Base-by-base conservation (phyloP, 1,140 invertebrate genomes). In the Manduca sexta region DNA sequence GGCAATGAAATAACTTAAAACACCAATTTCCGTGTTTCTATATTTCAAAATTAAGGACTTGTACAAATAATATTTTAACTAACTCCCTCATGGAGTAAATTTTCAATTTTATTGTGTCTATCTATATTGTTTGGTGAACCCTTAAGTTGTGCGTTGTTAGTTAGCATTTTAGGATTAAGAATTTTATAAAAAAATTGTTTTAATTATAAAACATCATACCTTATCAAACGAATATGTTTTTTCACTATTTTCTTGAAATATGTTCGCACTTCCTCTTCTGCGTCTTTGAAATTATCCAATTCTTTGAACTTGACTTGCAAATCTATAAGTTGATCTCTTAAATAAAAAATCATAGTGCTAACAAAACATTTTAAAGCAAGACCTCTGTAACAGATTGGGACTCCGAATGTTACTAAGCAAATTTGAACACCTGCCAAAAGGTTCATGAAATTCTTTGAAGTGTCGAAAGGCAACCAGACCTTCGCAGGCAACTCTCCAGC, bases 391-490 rank as follows among this genome's bases (percentile, higher is more conserved):
- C 69, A 49, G 41, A 61, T 60, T 8, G 74, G 67, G 0, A 79
- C 57, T 1, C 68, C 35, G 16, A 77, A 65, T 7, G 64, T 13
- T 0, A 65, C 68, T 16, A 70, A 2, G 1, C 6, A 17, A 43
- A 84, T 69, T 56, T 80, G 69, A 10, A 45, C 17, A 65, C 63
- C 11, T 69, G 7, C 8, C 76, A 42, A 10, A 72, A 63, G 31
- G 12, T 64, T 67, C 49, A 60, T 70, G 35, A 47, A 47, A 38
- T 59, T 71, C 46, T 78, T 60, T 5, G 55, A 39, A 1, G 64
- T 64, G 40, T 84, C 64, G 45, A 84, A 84, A 7, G 80, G 80
- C 52, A 84, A 56, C 77, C 77, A 84, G 1, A 71, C 64, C 40
- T 77, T 77, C 1, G 78, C 51, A 1, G 61, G 52, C 60, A 84